Base-by-base conservation (phyloP, 2,888 invertebrate species). In the Drosophila prostipennis region DNA sequence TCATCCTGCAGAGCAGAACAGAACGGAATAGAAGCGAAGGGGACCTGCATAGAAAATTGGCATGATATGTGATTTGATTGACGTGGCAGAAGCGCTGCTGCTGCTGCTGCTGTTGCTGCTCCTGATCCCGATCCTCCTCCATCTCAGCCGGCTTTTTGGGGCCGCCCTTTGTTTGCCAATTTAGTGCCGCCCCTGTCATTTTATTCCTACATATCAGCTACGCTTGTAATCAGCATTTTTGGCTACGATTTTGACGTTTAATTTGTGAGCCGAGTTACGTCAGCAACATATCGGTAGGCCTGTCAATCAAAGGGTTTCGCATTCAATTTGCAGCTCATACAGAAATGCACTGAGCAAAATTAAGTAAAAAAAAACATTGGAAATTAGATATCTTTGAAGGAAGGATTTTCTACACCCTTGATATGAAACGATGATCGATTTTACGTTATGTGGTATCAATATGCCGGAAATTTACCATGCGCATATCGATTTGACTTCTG, bases 41-140 rank as follows among this genome's bases (percentile, higher is more conserved):
- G n/a, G 14, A 39, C 52, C 78, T 77, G 72, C 60, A 59, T 74
- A 71, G 70, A 45, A 58, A 75, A 70, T 84, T 80, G 86, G 75
- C 79, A 81, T 71, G 72, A 72, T 85, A 72, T 79, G 73, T 82
- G 76, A 74, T 81, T 85, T 82, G 85, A 81, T 87, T 85, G 88
- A 74, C 82, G 45, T 65, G 45, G 43, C 16, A n/a, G 8, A 1
- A 8, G 14, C 19, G 23, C 14, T 42, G 11, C 42, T 19, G 19
- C 42, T 42, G 19, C 19, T 11, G 42, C 19, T 58, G 23, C 19
- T 11, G 42, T 11, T 58, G 23, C 29, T 46, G 29, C 57, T 57
- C 39, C 34, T 34, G 34, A 34, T 34, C 34, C 34, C 11, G 34
- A 34, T 34, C 34, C 34, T 34, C 34, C 69, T 70, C 32, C 36